Conservation (phyloP, 1,140 invertebrate species). For the Popillia japonica region DNA sequence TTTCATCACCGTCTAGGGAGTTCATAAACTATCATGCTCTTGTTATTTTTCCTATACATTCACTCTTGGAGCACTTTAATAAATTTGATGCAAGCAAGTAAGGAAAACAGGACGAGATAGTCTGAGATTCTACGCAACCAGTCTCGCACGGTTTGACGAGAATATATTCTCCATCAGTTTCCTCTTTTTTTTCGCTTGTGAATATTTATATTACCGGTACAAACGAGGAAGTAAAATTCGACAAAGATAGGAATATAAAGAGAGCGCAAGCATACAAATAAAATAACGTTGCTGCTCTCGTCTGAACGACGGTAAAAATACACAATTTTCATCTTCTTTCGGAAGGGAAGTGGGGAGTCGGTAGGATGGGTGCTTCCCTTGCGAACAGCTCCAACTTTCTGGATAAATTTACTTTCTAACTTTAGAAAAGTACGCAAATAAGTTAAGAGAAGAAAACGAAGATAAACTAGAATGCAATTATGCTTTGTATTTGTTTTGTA, state of each 20-base stretch:
- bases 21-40: too few species aligned
- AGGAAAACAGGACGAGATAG: not conserved
- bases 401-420: constrained; percentile 15
- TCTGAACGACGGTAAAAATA: not conserved
- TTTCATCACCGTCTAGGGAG: too few species aligned
- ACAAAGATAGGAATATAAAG: not conserved
- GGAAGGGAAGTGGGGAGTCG: not conserved
- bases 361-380: too few species aligned
- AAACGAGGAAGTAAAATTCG: not conserved
- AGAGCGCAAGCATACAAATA: not conserved
- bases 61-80: constrained; percentile 1
- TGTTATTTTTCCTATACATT: not conserved
- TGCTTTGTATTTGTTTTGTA: constrained; percentile 5
- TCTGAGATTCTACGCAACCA: not conserved
- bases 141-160: not conserved
- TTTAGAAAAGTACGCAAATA: constrained; percentile 22
- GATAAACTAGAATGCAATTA: constrained; percentile 27
- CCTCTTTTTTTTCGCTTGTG: not conserved
- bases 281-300: not conserved
- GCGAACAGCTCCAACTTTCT: not conserved
- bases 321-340: constrained; percentile 1
- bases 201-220: constrained; percentile 23
- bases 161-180: constrained; percentile 26
- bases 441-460: not conserved
- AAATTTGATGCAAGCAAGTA: constrained; percentile 8